Conservation (phyloP, 2,888 invertebrate species). For the Limnephilus lunatus region DNA sequence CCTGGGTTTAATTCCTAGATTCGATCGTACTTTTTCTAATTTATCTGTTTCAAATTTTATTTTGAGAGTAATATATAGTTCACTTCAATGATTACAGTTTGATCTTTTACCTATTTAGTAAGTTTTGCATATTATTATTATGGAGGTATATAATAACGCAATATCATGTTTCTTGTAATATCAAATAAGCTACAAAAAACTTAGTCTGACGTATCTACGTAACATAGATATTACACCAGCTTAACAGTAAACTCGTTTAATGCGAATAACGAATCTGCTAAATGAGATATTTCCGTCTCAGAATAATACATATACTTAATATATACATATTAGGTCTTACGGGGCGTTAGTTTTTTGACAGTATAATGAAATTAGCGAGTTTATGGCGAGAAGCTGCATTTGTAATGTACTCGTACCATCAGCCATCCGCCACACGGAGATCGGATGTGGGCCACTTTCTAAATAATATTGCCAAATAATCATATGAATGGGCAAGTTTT, state of each 20-base stretch:
- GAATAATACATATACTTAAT: not conserved
- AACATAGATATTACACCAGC: not conserved
- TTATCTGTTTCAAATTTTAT: no score
- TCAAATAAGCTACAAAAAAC: not conserved
- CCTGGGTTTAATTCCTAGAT: no score
- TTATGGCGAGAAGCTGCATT: not conserved
- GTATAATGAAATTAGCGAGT: not conserved
- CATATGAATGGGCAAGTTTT: not conserved
- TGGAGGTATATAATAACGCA: not conserved
- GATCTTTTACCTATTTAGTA: not conserved
- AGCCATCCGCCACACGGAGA: not conserved
- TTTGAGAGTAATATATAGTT: no score
- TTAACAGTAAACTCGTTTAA: not conserved
- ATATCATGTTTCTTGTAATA: no score
- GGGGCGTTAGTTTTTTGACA: not conserved
- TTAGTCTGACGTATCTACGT: not conserved
- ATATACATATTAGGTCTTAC: not conserved
- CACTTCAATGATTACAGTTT: no score
- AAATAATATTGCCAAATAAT: conserved; percentile 2
- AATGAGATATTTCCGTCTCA: not conserved
- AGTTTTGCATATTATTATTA: not conserved
- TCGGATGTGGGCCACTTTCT: not conserved
- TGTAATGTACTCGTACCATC: not conserved
- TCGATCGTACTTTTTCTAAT: no score
- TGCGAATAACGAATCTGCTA: not conserved